Conservation (phyloP, 2,113 vertebrate species). For the Casuarius casuarius region DNA sequence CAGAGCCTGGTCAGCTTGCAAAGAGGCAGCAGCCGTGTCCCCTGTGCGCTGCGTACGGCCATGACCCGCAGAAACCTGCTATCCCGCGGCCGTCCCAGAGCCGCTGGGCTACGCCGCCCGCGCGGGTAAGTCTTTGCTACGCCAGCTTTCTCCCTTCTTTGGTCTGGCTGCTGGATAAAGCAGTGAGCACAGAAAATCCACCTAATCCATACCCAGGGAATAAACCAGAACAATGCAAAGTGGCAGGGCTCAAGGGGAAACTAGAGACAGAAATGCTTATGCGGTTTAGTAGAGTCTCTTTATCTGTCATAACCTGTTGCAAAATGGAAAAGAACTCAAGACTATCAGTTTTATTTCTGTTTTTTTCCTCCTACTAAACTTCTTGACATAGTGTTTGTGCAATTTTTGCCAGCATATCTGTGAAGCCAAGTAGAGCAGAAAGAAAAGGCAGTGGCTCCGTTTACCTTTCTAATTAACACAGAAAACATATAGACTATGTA, state of each 20-base stretch:
- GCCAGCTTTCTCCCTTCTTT: not conserved
- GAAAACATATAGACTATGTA: not conserved
- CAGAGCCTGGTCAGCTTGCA: not conserved
- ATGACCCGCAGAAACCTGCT: not conserved
- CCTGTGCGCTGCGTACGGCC: not conserved
- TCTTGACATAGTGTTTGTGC: not conserved
- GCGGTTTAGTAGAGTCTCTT: not conserved
- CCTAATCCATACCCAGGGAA: too few relatives aligned
- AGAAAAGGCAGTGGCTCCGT: not conserved
- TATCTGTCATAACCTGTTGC: not conserved
- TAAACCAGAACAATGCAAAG: too few relatives aligned
- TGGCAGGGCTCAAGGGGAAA: too few relatives aligned
- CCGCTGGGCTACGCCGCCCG: not conserved
- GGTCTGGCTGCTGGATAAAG: not conserved
- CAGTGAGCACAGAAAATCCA: not conserved
- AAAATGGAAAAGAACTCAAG: not conserved
- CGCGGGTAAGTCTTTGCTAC: not conserved
- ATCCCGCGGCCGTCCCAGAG: not conserved
- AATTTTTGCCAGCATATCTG: not conserved
- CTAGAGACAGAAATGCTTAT: too few relatives aligned
- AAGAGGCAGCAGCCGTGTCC: not conserved
- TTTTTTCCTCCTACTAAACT: not conserved
- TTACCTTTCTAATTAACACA: not conserved
- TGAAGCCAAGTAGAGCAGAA: not conserved
- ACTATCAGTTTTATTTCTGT: not conserved